Evolutionary conservation across 2,113 vertebrate species (phyloP).

Genomic region (Hemichromis elongatus): DNA sequence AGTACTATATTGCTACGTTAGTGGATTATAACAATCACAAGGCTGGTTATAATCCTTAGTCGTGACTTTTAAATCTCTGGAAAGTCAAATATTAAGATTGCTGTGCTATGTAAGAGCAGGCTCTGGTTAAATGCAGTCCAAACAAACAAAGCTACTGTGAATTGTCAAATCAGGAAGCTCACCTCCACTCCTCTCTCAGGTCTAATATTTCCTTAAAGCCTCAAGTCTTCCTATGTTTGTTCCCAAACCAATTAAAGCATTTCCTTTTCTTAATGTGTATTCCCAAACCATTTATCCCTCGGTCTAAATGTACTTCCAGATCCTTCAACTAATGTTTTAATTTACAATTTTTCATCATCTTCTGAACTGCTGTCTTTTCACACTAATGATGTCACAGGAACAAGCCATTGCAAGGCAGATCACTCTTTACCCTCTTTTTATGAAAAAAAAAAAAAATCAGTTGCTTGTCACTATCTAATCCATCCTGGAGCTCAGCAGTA

Average conservation of each 20-base stretch:
- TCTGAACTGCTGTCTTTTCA: background rate
- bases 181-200: background rate
- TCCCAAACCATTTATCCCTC: background rate
- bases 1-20: background rate
- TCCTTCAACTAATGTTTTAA: background rate
- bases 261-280: background rate
- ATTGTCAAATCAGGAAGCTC: conserved; percentile 7
- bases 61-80: conserved; percentile 28
- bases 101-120: background rate
- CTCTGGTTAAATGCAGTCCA: background rate
- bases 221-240: background rate
- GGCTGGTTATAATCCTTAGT: conserved; percentile 31
- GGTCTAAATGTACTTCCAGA: background rate
- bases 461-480: background rate
- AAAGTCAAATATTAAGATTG: conserved; percentile 37
- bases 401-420: background rate
- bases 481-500: background rate
- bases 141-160: conserved; percentile 5
- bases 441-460: background rate
- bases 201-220: conserved; percentile 2
- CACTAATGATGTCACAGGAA: background rate
- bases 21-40: conserved; percentile 37
- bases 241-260: background rate
- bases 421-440: background rate
- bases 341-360: background rate